Base-by-base conservation (phyloP, 2,797 vertebrate species). In the Pygocentrus nattereri region DNA sequence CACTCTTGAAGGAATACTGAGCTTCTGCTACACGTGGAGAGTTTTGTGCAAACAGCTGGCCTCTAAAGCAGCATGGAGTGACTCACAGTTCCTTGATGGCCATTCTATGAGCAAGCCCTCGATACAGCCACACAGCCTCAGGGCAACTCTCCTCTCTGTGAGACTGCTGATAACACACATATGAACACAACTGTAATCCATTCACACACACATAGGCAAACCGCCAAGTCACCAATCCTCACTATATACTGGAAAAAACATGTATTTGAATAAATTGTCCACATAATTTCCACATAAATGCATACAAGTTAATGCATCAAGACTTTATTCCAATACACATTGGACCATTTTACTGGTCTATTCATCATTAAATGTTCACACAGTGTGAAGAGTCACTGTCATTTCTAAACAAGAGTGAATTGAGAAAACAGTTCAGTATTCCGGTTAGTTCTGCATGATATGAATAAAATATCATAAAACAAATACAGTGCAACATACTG, bases 1-100 rank as follows among this genome's bases (percentile, higher is more conserved):
- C 59, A 38, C 30, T 8, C 2, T 1, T 18, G 30, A 34, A 21
- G 61, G 30, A 10, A 34, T 64, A 10, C 19, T 38, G 7, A 64
- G 30, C 30, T 16, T 64, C 23, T 61, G 4, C 25, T 19, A 23
- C 58, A 16, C 61, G 18, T 38, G n/a, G 16, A 27, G 59, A 34
- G 18, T 38, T 25, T 69, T 34, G 5, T 65, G 30, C 62, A 31
- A 67, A 67, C 64, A 41, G 18, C 21, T 8, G 10, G 31, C 64
- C 31, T 67, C 31, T 67, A n/a, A 67, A 67, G 34, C 31, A 38
- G 64, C 34, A 52, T 41, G 65, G 54, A 23, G 58, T 74, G 61
- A 62, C 30, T 78, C 69, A 78, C 41, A 56, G 12, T 56, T 81
- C 70, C 59, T 21, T 73, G 76, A 71, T 44, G 49, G 52, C 75